Base-by-base conservation (phyloP, 2,888 invertebrate genomes). In the Boloria selene region DNA sequence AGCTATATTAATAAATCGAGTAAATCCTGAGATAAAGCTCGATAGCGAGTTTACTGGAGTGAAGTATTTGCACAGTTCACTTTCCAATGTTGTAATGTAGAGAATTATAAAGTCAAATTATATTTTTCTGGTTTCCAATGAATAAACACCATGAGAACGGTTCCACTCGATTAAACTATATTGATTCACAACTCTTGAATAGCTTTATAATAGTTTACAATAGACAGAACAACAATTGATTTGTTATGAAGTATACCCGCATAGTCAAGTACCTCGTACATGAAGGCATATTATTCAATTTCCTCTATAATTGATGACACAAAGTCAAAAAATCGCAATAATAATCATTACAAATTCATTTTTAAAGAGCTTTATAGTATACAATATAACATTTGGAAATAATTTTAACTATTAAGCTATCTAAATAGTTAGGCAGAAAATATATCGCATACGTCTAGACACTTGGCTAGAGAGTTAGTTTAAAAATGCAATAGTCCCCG, bases 201-300 rank as follows among this genome's bases (percentile, higher is more conserved):
- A 22, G 56, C 22, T 45, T n/a, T 3, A 56, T 45, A 45, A 22
- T 56, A 38, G 31, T 38, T 38, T 38, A 56, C 56, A 56, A 56
- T 56, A 45, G 56, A 22, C 45, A 1, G 54, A 54, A 17, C 17
- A 14, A 59, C 31, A 49, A 71, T 71, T 72, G 71, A 68, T 65
- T 67, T 69, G 62, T 66, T 67, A 69, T 71, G 68, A 65, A 66
- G 68, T 62, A n/a, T n/a, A 44, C 66, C 70, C 66, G 62, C 66
- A 70, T 69, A 61, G 51, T 22, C 18, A 17, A 51, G 59, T 47
- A 51, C 55, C 42, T 51, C 61, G 64, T 61, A 58, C 50, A 47
- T 50, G 53, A 49, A 45, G 61, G 49, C 53, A 53, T 64, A 38
- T 38, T 14, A 18, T 44, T 38, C 16, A 59, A 50, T 59, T 49